A percentile compares a stretch with the other conserved stretches of the same genome.
Evolutionary conservation across 2,797 vertebrate species (phyloP).

Genomic region (Hippopotamyrus pictus): DNA sequence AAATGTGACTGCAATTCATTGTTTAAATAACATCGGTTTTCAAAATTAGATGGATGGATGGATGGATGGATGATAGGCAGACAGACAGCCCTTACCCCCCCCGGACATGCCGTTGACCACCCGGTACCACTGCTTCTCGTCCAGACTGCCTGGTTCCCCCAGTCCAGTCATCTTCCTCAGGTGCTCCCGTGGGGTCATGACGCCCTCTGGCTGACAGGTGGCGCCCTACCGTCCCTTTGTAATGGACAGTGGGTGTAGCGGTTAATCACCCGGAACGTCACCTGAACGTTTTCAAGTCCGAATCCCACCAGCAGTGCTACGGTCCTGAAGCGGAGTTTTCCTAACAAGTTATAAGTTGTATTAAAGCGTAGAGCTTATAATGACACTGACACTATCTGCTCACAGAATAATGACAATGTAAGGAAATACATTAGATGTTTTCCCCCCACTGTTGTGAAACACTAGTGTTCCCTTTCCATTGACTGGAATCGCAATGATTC

Average conservation of each 20-base stretch:
- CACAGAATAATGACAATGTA: neutral
- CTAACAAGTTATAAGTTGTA: neutral
- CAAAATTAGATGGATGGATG: neutral
- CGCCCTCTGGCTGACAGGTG: conserved; percentile 37
- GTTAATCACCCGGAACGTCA: neutral
- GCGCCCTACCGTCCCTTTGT: conserved; percentile 6
- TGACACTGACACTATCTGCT: neutral
- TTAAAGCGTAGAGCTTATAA: neutral
- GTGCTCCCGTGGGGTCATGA: conserved; percentile 81
- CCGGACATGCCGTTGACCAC: conserved; percentile 76
- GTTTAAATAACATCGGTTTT: neutral
- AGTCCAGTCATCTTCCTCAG: conserved; percentile 75
- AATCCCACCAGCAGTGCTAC: neutral
- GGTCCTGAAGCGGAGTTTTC: neutral
- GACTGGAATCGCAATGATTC: neutral
- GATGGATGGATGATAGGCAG: neutral
- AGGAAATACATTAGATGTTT: neutral
- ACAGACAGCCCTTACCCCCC: conserved; percentile 63
- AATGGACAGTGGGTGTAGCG: neutral
- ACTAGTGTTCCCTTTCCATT: neutral
- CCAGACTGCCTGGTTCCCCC: conserved; percentile 70
- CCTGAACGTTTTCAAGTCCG: neutral
- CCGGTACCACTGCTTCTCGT: conserved; percentile 80
- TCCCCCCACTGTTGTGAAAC: neutral
- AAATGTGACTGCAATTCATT: neutral